Evolutionary conservation across 2,113 vertebrate species (phyloP).

Genomic region (Ailurus styani): DNA sequence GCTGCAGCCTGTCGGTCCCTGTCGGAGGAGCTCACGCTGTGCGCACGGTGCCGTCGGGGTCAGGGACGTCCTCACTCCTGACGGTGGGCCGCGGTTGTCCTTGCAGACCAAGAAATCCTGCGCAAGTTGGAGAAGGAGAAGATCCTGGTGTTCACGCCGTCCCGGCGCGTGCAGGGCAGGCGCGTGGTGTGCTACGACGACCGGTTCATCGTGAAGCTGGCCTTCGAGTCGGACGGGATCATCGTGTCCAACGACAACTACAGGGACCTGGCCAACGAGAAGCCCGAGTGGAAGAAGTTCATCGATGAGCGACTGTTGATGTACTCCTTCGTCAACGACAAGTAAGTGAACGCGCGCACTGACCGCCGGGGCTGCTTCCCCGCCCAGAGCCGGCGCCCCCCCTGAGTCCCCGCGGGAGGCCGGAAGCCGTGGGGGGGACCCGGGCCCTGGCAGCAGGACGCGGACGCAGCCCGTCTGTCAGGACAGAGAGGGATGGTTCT

Average conservation of each 20-base stretch:
- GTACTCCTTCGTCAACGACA: slow-evolving; percentile 99
- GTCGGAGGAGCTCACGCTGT: background rate
- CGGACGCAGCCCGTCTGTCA: background rate
- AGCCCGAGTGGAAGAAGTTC: slow-evolving; percentile 98
- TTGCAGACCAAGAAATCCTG: slow-evolving; percentile 94
- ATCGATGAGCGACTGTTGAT: slow-evolving; percentile 96
- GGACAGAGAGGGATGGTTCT: background rate
- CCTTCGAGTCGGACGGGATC: slow-evolving; percentile 95
- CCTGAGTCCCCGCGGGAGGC: background rate
- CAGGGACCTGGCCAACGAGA: slow-evolving; percentile 95
- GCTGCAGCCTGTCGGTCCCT: too few relatives aligned
- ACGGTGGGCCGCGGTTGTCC: slow-evolving; percentile 4
- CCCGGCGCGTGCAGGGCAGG: slow-evolving; percentile 94
- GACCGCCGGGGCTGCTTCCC: too few relatives aligned
- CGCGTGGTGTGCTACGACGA: slow-evolving; percentile 98
- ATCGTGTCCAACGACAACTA: slow-evolving; percentile 99
- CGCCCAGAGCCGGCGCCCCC: too few relatives aligned
- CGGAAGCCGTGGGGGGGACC: background rate
- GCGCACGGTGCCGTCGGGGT: background rate
- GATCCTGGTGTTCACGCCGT: slow-evolving; percentile 96
- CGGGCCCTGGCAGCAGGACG: too few relatives aligned
- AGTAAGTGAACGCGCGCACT: slow-evolving; percentile 83
- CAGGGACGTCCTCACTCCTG: background rate
- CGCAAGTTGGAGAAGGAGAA: slow-evolving; percentile 96
- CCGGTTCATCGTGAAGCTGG: slow-evolving; percentile 96